Evolutionary conservation across 2,797 vertebrate species (phyloP).

Genomic region (Enteromius mattozi): DNA sequence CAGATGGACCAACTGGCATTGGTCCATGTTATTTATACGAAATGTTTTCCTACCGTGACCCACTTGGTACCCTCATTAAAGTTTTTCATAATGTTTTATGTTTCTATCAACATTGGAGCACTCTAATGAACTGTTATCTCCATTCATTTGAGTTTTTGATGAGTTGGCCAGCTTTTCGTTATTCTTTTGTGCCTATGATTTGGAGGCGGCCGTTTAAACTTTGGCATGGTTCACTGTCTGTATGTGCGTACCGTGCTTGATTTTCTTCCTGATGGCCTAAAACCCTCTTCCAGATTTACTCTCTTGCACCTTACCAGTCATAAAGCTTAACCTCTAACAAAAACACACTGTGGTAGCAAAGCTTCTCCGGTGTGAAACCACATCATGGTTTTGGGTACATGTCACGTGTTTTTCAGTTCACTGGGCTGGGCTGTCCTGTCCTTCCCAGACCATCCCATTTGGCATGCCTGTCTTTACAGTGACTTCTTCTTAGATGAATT

Average conservation of each 20-base stretch:
- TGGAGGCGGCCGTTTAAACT: not conserved
- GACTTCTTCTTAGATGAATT: constrained; percentile 1
- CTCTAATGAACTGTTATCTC: constrained; percentile 26
- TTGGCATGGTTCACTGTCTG: not conserved
- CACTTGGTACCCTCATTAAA: constrained; percentile 38
- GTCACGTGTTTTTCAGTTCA: constrained; percentile 25
- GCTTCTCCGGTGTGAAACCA: constrained; percentile 26
- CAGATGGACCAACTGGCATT: constrained; percentile 43
- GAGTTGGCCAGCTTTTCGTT: constrained; percentile 20
- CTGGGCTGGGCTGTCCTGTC: constrained; percentile 40
- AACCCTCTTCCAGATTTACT: not conserved
- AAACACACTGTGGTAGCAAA: constrained; percentile 14
- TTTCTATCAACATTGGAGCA: not conserved
- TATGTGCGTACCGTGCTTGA: not conserved
- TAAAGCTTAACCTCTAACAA: constrained; percentile 25
- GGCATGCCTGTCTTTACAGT: constrained; percentile 21
- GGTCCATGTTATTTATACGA: constrained; percentile 18
- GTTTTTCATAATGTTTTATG: constrained; percentile 15
- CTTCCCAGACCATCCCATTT: constrained; percentile 41
- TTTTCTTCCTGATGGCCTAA: not conserved
- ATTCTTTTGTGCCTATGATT: not conserved
- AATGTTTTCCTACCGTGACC: constrained; percentile 30
- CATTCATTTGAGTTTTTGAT: constrained; percentile 16
- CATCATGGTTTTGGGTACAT: constrained; percentile 32
- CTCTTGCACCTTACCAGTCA: not conserved